phyloP scores from a whole-genome alignment of 2,113 vertebrate species.

The Phalacrocorax carbo region DNA sequence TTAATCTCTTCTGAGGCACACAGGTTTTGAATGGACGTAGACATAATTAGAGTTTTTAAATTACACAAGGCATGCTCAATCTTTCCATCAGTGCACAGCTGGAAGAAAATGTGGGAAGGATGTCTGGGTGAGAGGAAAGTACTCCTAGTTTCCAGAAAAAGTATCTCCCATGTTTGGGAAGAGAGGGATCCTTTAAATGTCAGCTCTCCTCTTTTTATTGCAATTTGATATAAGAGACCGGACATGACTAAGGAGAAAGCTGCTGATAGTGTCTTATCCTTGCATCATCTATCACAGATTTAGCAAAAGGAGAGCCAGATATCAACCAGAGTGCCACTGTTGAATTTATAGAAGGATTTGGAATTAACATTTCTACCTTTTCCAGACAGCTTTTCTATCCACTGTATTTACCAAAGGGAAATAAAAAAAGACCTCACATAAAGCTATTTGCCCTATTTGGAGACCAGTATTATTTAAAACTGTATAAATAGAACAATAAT shows the following conservation, averaged over 20 bases:
- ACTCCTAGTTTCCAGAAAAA: not conserved
- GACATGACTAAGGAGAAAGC: not conserved
- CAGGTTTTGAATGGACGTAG: not conserved
- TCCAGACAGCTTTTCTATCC: not conserved
- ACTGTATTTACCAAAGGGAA: not conserved
- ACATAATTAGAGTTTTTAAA: slow-evolving; percentile 12
- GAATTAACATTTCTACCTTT: not conserved
- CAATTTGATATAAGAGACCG: not conserved
- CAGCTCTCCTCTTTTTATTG: not conserved
- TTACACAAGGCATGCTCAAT: not conserved
- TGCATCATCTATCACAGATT: not conserved
- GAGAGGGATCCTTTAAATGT: not conserved
- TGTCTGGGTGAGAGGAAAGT: not conserved
- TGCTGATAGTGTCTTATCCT: not conserved
- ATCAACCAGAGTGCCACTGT: not conserved
- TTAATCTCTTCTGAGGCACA: not conserved
- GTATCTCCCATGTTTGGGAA: not conserved
- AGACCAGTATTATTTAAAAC: not conserved
- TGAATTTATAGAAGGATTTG: not conserved
- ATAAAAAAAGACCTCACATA: not conserved
- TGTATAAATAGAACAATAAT: not conserved
- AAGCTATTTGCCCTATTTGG: not conserved
- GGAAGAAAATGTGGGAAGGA: not conserved
- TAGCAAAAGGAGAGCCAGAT: not conserved
- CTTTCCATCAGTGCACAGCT: not conserved